These are phyloP conservation scores for Puma concolor DNA, from an alignment of 2,113 vertebrate genomes.

Conservation along the genomic window DNA sequence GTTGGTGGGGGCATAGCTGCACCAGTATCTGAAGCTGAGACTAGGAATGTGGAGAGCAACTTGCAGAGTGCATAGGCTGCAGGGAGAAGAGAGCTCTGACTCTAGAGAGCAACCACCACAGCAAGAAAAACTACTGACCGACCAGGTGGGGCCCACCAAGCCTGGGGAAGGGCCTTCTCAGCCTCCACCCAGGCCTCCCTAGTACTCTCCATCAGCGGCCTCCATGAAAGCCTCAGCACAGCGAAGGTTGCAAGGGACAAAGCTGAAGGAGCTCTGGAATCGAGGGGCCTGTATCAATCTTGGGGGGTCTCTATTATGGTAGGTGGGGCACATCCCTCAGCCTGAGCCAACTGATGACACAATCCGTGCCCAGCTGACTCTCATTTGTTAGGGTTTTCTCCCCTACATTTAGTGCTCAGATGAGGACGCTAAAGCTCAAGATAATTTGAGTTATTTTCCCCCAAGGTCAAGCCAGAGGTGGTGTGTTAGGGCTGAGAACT, in stretches of 20 bases:
- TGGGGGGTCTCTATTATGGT: not conserved
- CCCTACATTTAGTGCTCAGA: not conserved
- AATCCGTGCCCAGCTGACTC: not conserved
- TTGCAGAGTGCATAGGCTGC: not conserved
- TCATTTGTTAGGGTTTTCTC: not conserved
- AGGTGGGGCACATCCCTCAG: not conserved
- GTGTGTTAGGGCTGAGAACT: not conserved
- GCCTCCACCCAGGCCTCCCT: not conserved
- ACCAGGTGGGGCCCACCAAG: not conserved
- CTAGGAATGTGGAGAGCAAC: not conserved
- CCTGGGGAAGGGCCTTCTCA: not conserved
- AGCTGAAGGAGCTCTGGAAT: not conserved
- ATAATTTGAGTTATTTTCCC: not conserved
- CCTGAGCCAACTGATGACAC: not conserved
- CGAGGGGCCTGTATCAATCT: not conserved
- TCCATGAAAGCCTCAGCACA: not conserved
- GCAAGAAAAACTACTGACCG: not conserved
- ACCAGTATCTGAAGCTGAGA: not conserved
- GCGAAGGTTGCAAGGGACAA: not conserved
- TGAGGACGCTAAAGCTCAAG: not conserved
- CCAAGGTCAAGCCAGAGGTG: not conserved
- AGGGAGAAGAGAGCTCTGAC: not conserved
- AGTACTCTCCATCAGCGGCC: not conserved
- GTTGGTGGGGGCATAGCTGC: not conserved
- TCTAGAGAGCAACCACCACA: not conserved